Percentiles rank a stretch among this genome's conserved stretches.
Conservation (phyloP, 2,797 vertebrate species). For the Craterocephalus amniculus region DNA sequence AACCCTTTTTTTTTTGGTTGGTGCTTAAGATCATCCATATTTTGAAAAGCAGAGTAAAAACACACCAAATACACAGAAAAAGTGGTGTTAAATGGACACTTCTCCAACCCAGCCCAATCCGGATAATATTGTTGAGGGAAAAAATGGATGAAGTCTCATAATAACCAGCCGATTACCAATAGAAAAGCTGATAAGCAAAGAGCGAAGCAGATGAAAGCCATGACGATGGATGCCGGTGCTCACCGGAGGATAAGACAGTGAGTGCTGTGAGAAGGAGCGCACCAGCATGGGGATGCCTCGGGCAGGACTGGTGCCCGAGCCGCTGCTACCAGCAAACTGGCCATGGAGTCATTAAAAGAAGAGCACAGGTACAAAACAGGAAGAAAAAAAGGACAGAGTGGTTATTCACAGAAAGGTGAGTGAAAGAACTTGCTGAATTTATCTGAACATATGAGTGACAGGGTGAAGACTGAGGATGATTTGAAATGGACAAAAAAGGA, state of each 20-base stretch:
- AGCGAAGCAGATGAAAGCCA: conserved; percentile 12
- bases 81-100: no score
- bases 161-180: background rate
- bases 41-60: background rate
- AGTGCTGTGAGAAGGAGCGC: conserved; percentile 96
- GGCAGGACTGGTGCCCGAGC: conserved; percentile 96
- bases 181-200: background rate
- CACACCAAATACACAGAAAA: background rate
- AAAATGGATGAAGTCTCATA: background rate
- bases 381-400: conserved; percentile 41
- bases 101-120: no score
- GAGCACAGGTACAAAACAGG: conserved; percentile 48
- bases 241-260: conserved; percentile 96
- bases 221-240: conserved; percentile 73
- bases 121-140: background rate
- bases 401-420: conserved; percentile 50
- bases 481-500: conserved; percentile 22
- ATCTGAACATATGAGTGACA: conserved; percentile 30
- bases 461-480: conserved; percentile 28
- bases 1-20: background rate
- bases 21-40: background rate
- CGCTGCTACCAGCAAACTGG: conserved; percentile 96
- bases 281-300: conserved; percentile 92
- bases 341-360: conserved; percentile 33
- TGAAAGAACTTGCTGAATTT: conserved; percentile 23